Evolutionary conservation across 1,140 invertebrate genomes (phyloP), one percentile per base, ranked within the genome.

Genomic region (Drosophila kurseongensis): DNA sequence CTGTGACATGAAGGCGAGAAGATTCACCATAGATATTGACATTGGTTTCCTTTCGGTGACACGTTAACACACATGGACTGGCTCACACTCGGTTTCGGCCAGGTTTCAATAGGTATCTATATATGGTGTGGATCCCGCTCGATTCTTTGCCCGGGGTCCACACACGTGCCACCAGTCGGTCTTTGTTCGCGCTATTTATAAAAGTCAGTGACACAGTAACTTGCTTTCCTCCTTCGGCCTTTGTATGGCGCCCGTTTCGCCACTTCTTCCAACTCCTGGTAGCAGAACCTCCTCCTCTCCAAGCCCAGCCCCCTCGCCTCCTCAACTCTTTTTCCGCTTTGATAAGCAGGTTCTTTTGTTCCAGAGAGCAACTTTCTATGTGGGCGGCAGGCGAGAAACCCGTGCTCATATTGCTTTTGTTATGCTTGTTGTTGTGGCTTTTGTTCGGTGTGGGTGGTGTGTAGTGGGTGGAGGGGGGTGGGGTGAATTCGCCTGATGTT

Each of bases 171-270:
- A 56, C 63, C 81, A 75, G 83, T 71, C 80, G 36, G n/a, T 83
- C 80, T 83, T 88, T 88, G 79, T 88, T 83, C 84, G 65, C 67
- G 84, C 84, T 88, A 88, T 88, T 89, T 88, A 88, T 88, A 88
- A 88, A 89, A 88, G 83, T 86, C 83, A 86, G 56, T 86, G 83
- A 88, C 83, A 86, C 79, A 86, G 83, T 86, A 86, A 88, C 83
- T 86, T 78, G 83, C 62, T 67, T 82, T 79, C 78, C 81, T 66
- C 65, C 65, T 68, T 54, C 29, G 48, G 54, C 51, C 59, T 62
- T 69, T 75, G 44, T 52, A 48, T 52, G 71, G 71, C 42, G 75
- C 71, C 79, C 80, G 80, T 75, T 81, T 84, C 56, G 63, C 82
- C 78, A 85, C 82, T 86, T 86, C 78, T 88, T 41, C 51, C 29